Percentiles rank a stretch among this genome's conserved stretches.
Evolutionary conservation across 2,888 invertebrate species (phyloP).

Genomic region (Cephus rjabovi): DNA sequence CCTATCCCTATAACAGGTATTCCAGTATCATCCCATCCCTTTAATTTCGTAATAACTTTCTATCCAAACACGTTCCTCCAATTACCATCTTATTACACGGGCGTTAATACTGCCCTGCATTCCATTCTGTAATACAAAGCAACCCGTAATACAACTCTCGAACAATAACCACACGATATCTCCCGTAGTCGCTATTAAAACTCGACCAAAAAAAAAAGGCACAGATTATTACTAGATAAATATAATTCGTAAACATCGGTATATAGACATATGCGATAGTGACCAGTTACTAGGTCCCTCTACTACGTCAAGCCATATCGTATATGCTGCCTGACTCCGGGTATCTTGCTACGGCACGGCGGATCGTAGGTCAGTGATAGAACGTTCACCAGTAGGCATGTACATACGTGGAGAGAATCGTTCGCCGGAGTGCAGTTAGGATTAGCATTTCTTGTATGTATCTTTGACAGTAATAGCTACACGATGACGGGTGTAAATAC

Average conservation of each 20-base stretch:
- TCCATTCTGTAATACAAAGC: background rate
- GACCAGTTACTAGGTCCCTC: constrained; percentile 12
- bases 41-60: background rate
- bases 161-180: no score
- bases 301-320: background rate
- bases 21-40: background rate
- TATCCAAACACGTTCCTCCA: background rate
- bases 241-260: constrained; percentile 32
- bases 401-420: background rate
- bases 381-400: background rate
- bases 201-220: background rate
- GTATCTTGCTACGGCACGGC: background rate
- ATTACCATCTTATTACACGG: background rate
- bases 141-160: background rate
- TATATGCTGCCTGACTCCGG: background rate
- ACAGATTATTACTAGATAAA: background rate
- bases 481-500: background rate
- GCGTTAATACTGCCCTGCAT: background rate
- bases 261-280: constrained; percentile 41
- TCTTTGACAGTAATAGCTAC: background rate
- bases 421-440: background rate
- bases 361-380: background rate
- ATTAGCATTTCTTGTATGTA: background rate
- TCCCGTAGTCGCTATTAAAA: no score
- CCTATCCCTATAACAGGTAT: background rate